Conservation (phyloP, 2,797 vertebrate species). For the Macrochelys suwanniensis region DNA sequence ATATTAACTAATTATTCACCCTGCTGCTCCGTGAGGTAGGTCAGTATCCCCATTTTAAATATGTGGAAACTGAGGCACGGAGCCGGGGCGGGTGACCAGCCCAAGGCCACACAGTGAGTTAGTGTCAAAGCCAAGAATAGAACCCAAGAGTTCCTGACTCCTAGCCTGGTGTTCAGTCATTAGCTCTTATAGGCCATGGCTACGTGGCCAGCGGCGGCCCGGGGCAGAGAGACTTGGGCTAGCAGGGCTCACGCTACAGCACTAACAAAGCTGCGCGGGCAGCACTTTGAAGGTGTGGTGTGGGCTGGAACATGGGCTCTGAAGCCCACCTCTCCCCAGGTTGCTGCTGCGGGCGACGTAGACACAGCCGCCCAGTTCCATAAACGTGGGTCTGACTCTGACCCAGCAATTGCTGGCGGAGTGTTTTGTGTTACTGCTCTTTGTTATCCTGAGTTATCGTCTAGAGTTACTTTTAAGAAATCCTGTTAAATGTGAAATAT, state of each 20-base stretch:
- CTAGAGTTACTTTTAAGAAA: neutral
- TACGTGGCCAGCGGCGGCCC: neutral
- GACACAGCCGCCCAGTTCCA: neutral
- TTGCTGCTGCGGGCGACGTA: neutral
- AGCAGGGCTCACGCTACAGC: neutral
- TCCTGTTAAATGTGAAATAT: neutral
- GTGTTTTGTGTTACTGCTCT: neutral
- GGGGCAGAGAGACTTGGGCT: neutral
- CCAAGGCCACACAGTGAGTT: neutral
- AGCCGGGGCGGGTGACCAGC: neutral
- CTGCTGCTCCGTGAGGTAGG: neutral
- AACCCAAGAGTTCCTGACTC: neutral
- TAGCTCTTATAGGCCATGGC: neutral
- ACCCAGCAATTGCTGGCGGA: neutral
- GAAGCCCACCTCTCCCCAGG: too few species aligned
- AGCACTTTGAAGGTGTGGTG: neutral
- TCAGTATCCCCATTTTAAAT: neutral
- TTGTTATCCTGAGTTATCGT: conserved; percentile 53
- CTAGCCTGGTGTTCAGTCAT: neutral
- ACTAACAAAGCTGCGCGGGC: neutral
- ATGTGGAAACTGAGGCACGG: neutral
- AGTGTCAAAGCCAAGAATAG: neutral
- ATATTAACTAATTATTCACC: neutral
- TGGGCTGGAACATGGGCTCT: too few species aligned
- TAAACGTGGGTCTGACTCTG: neutral